A percentile compares a stretch with the other conserved stretches of the same genome.
These are phyloP conservation scores for Formica aserva DNA, from an alignment of 2,888 invertebrate species.

Conservation along the genomic window DNA sequence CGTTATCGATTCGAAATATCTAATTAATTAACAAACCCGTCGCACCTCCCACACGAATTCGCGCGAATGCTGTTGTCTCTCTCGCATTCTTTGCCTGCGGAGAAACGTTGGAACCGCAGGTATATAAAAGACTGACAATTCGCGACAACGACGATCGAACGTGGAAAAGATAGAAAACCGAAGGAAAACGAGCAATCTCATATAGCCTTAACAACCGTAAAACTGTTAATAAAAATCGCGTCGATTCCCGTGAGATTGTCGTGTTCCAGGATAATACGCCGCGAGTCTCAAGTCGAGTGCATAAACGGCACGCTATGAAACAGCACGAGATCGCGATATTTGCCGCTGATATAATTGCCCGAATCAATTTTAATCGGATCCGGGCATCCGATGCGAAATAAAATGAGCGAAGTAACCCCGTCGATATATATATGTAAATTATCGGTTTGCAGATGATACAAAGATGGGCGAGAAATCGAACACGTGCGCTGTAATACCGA, in stretches of 20 bases:
- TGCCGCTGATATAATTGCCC: neutral
- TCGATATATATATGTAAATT: neutral
- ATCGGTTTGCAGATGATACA: slow-evolving; percentile 1
- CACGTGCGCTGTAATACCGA: slow-evolving; percentile 1
- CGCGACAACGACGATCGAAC: neutral
- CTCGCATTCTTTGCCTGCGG: neutral
- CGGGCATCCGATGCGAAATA: slow-evolving; percentile 4
- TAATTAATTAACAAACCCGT: slow-evolving; percentile 68
- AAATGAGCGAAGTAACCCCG: slow-evolving; percentile 14
- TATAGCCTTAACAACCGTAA: neutral
- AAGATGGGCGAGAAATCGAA: neutral
- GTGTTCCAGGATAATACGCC: slow-evolving; percentile 1
- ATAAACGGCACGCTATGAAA: neutral
- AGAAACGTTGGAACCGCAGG: neutral
- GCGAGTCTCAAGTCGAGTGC: slow-evolving; percentile 1
- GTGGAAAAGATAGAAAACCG: neutral
- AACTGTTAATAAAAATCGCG: slow-evolving; percentile 27
- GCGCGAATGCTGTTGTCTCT: neutral
- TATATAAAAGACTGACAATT: neutral
- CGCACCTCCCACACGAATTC: slow-evolving; percentile 22
- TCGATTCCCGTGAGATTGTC: slow-evolving; percentile 17
- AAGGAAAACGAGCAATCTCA: slow-evolving; percentile 10
- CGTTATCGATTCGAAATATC: slow-evolving; percentile 68
- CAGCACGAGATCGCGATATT: slow-evolving; percentile 3
- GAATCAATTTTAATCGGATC: slow-evolving; percentile 27